Base-by-base conservation (phyloP, 2,888 invertebrate species). In the Dioctria linearis region DNA sequence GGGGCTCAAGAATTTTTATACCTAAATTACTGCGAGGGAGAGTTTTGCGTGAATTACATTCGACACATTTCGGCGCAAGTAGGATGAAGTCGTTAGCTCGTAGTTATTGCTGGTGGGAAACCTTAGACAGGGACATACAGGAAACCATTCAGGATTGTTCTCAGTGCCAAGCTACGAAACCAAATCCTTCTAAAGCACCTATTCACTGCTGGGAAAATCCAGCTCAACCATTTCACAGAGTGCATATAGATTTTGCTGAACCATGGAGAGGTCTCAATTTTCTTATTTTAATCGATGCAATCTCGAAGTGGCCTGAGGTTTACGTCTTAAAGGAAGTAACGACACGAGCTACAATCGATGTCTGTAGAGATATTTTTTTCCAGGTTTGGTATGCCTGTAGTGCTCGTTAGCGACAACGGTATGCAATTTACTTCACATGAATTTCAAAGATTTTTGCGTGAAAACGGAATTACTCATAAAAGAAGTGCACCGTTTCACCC, bases 301-400 rank as follows among this genome's bases (percentile, higher is more conserved):
- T 85, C 82, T 87, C 88, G 0, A 90, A 89, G 81, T 90, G 88
- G 88, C 85, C 86, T 2, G 88, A 90, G 83, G 85, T 87, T 59
- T 81, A 84, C 81, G 69, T 80, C 73, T 84, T 84, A 54, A 83
- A 82, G 65, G 81, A 80, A 61, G 84, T 83, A 39, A 82, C 81
- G 13, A 25, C 83, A 5, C 57, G 78, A 6, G 78, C 69, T 49
- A 83, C 82, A n/a, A 79, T 84, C 5, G 66, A 81, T 9, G 81
- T 83, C 54, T n/a, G 83, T 13, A 79, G 42, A 42, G 80, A 83
- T 13, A 80, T 84, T 59, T 84, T n/a, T 84, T 67, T 67, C 83
- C 13, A 82, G 81, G 54, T 83, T 83, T 78, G 84, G 83, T 25
- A 9, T 80, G 43, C 81, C 83, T 4, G 59, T 78, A 57, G 69